Conservation (phyloP, 2,113 vertebrate species). For the Actenoides hombroni region DNA sequence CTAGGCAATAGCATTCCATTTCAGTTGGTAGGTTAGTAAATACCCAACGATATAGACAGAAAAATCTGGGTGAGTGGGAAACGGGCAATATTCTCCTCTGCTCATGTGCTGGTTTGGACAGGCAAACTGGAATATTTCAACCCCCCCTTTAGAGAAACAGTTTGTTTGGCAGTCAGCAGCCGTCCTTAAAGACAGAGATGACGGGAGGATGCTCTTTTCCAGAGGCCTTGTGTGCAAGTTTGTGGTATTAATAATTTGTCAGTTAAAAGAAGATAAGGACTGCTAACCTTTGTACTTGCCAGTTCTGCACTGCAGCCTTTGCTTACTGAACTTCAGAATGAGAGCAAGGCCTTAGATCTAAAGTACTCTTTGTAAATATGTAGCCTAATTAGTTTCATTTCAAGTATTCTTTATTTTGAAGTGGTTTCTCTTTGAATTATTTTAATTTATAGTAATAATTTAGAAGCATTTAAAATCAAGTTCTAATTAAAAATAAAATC, state of each 20-base stretch:
- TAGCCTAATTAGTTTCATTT: neutral
- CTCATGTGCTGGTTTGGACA: neutral
- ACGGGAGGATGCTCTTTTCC: neutral
- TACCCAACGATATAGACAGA: neutral
- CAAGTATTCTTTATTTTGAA: neutral
- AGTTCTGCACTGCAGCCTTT: neutral
- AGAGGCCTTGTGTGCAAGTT: neutral
- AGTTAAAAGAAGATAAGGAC: neutral
- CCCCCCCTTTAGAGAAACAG: rapidly evolving
- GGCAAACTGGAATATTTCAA: neutral
- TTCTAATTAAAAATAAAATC: neutral
- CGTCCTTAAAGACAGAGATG: neutral
- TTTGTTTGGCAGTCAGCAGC: neutral
- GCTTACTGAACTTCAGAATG: neutral
- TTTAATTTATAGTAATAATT: neutral
- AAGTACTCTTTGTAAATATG: neutral
- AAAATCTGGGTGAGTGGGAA: neutral
- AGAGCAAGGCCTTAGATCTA: neutral
- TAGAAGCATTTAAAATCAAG: neutral
- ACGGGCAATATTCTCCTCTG: neutral
- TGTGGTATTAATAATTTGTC: neutral
- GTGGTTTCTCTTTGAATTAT: neutral
- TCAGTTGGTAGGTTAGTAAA: neutral
- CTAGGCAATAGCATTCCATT: rapidly evolving
- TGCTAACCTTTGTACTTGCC: neutral